Conservation (phyloP, 2,113 vertebrate species). For the Scatophagus argus region DNA sequence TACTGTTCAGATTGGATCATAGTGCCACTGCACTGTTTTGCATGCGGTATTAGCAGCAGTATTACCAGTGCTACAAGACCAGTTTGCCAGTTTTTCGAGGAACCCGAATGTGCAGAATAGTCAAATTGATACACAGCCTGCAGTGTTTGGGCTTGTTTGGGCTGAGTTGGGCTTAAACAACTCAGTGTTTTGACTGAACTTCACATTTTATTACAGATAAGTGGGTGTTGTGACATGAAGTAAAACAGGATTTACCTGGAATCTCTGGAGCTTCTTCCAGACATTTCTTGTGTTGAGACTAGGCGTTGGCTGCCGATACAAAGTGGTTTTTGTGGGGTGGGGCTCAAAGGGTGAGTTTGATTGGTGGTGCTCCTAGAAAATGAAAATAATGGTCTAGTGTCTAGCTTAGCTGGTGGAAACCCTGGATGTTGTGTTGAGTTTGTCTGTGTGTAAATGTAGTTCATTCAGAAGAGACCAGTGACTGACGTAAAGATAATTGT, state of each 20-base stretch:
- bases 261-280: not conserved
- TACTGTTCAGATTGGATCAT: too few relatives aligned
- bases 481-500: too few relatives aligned
- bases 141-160: not conserved
- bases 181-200: slow-evolving; percentile 9
- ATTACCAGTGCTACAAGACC: not conserved
- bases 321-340: not conserved
- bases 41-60: not conserved
- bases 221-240: not conserved
- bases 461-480: too few relatives aligned
- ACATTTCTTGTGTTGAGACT: not conserved
- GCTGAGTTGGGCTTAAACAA: not conserved
- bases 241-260: not conserved
- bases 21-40: not conserved
- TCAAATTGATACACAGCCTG: not conserved
- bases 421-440: not conserved
- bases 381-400: not conserved
- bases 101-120: not conserved
- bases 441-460: slow-evolving; percentile 14
- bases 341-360: not conserved
- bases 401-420: not conserved
- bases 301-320: too few relatives aligned
- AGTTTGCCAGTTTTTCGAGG: not conserved
- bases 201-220: slow-evolving; percentile 1
- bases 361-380: not conserved